phyloP scores from a whole-genome alignment of 1,140 invertebrate species.

The Bradynema listronoti region DNA sequence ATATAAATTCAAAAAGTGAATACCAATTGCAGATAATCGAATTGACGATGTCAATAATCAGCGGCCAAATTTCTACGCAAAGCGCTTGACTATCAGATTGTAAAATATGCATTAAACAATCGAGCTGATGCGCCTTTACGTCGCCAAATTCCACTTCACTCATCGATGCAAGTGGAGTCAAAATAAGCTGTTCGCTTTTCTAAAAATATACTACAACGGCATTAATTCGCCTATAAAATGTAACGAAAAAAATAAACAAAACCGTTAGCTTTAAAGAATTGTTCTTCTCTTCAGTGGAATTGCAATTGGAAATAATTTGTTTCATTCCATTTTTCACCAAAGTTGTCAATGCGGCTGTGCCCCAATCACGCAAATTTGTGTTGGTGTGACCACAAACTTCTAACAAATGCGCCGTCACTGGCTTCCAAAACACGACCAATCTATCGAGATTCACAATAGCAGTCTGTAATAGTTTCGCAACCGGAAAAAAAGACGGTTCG shows the following conservation, averaged over 20 bases:
- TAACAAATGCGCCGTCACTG: constrained; percentile 86
- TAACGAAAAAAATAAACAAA: neutral
- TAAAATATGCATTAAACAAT: constrained; percentile 73
- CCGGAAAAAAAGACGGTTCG: constrained; percentile 92
- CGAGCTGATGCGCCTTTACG: constrained; percentile 85
- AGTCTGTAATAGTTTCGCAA: constrained; percentile 91
- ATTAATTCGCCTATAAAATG: neutral
- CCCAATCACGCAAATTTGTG: constrained; percentile 89
- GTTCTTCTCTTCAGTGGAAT: neutral
- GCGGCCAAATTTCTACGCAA: constrained; percentile 75
- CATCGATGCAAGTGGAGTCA: constrained; percentile 80
- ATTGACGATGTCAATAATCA: constrained; percentile 84
- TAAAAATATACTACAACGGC: constrained; percentile 12
- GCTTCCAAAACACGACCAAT: constrained; percentile 88
- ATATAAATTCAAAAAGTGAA: neutral
- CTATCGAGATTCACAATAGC: constrained; percentile 85
- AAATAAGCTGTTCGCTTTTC: constrained; percentile 67
- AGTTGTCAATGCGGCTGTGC: constrained; percentile 88
- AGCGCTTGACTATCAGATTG: constrained; percentile 23
- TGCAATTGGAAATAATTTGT: constrained; percentile 4
- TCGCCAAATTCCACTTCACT: constrained; percentile 81
- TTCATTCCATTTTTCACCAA: constrained; percentile 72
- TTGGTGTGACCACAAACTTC: constrained; percentile 94
- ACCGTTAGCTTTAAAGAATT: constrained; percentile 12
- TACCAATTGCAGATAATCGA: constrained; percentile 68